Base-by-base conservation (phyloP, 2,888 invertebrate species). In the Panzeria rudis region DNA sequence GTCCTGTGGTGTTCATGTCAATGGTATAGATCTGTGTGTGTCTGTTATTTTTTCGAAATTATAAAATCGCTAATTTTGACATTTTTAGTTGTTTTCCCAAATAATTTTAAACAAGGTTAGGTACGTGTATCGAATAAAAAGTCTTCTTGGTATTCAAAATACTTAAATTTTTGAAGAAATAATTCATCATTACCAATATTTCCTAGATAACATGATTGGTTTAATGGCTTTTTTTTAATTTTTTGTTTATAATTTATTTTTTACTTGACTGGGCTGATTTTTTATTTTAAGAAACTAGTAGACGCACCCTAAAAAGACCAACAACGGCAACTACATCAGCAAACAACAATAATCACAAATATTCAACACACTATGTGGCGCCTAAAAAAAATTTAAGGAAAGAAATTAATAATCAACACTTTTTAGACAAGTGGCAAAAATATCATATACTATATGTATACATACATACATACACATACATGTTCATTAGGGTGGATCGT, bases 221-320 rank as follows among this genome's bases (percentile, higher is more conserved):
- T 44, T n/a, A 8, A 8, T 44, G 44, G 2, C 2, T 44, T 44
- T 44, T 44, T 44, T 15, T 44, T 1, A 1, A 5, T 13, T 32
- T 35, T 50, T 52, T 20, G 13, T 61, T n/a, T 61, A 8, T 38
- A 4, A n/a, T 38, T 44, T 64, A 11, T 54, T 38, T 64, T 41
- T 23, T 44, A 76, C 56, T 47, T 66, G 35, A 44, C 29, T 47
- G 64, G 8, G 7, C 35, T 32, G 6, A 17, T 47, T 47, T 47
- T n/a, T 47, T 6, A 17, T 47, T 68, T 25, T 15, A 50, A 29
- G 5, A 80, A 76, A 76, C 80, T 50, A 66, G 80, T 76, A 69
- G 84, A 80, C 84, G 84, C 84, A 80, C 84, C 84, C 72, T 41
- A 76, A 82, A 82, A 76, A 80, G 23, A 25, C 0, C 38, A 79